phyloP scores from a whole-genome alignment of 1,140 invertebrate species.

The Hyphantria cunea region DNA sequence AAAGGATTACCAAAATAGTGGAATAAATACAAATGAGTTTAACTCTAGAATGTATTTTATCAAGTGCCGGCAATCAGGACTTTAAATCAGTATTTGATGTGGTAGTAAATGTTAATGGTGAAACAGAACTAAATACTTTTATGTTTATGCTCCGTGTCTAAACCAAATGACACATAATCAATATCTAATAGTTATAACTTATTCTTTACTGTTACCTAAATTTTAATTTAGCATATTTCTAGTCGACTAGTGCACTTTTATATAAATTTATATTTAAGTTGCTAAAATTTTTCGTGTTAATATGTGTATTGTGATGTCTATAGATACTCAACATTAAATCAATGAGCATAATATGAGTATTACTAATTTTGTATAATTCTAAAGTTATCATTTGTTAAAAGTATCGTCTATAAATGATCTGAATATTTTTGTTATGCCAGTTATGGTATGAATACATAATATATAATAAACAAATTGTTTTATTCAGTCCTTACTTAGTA shows the following conservation, averaged over 20 bases:
- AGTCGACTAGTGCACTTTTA: slow-evolving; percentile 21
- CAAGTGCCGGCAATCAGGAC: too few relatives aligned
- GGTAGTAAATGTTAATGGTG: too few relatives aligned
- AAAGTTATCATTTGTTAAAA: slow-evolving; percentile 46
- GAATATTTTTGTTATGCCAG: slow-evolving; percentile 75
- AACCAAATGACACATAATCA: too few relatives aligned
- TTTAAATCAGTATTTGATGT: too few relatives aligned
- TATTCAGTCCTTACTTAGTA: background rate
- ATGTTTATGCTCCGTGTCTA: too few relatives aligned
- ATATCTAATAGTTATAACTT: too few relatives aligned
- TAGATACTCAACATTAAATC: slow-evolving; percentile 19
- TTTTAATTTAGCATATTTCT: slow-evolving; percentile 12
- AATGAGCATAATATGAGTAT: slow-evolving; percentile 29
- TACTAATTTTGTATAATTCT: slow-evolving; percentile 41
- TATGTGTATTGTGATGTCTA: slow-evolving; percentile 3
- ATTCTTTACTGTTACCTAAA: too few relatives aligned
- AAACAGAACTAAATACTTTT: too few relatives aligned
- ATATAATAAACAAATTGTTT: slow-evolving; percentile 12
- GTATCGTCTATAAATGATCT: slow-evolving; percentile 60
- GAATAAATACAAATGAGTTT: too few relatives aligned
- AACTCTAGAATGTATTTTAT: too few relatives aligned
- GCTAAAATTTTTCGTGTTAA: slow-evolving; percentile 7
- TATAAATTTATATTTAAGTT: background rate
- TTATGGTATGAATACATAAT: slow-evolving; percentile 60
- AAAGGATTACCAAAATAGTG: too few relatives aligned